Conservation (phyloP, 2,888 invertebrate genomes). For the Thecophora atra region DNA sequence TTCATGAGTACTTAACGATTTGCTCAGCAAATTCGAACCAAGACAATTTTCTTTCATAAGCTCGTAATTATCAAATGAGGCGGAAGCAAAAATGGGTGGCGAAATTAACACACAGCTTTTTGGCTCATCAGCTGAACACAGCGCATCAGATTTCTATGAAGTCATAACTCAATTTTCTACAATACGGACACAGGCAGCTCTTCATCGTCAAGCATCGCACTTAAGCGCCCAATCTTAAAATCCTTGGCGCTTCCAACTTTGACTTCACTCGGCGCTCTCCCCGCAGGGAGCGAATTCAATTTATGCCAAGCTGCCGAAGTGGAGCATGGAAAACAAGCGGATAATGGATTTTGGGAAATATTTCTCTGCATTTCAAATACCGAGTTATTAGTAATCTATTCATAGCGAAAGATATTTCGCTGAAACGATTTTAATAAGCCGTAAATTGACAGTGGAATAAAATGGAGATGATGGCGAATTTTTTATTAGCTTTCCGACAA, state of each 20-base stretch:
- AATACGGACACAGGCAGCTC: too few species aligned
- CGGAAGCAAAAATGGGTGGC: too few species aligned
- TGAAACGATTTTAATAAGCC: not conserved
- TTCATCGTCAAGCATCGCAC: too few species aligned
- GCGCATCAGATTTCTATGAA: too few species aligned
- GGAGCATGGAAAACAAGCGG: not conserved
- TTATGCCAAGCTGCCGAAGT: not conserved
- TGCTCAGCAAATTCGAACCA: not conserved
- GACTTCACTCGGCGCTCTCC: not conserved
- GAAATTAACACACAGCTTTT: too few species aligned
- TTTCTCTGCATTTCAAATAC: not conserved
- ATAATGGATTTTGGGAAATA: too few species aligned
- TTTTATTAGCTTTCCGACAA: too few species aligned
- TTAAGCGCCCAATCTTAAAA: too few species aligned
- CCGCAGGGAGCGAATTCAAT: not conserved
- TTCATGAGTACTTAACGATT: not conserved
- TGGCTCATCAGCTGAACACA: too few species aligned
- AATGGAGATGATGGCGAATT: not conserved
- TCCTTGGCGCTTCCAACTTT: constrained; percentile 25
- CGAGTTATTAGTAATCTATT: constrained; percentile 10
- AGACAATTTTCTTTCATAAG: constrained; percentile 37
- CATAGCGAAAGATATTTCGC: not conserved
- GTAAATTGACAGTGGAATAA: not conserved
- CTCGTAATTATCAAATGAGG: constrained; percentile 36
- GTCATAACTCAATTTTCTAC: too few species aligned